A percentile compares a stretch with the other conserved stretches of the same genome.
These are phyloP conservation scores for Lonchura striata DNA, from an alignment of 2,113 vertebrate species.

Conservation along the genomic window DNA sequence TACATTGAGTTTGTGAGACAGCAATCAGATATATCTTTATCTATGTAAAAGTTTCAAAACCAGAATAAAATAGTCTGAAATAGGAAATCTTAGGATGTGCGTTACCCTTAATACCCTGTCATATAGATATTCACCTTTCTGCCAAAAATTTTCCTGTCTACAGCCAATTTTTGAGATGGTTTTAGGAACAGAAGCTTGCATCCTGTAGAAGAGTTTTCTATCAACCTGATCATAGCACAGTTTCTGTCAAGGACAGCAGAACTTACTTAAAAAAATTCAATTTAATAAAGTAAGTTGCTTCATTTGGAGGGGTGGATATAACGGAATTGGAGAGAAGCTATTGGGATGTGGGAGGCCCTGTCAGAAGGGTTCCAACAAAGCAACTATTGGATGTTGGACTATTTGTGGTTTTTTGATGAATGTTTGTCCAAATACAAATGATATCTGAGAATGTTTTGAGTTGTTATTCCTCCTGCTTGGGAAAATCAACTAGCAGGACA, in stretches of 20 bases:
- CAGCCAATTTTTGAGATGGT: neutral
- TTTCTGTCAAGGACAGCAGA: neutral
- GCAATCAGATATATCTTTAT: neutral
- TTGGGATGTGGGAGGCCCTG: neutral
- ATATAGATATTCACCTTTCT: neutral
- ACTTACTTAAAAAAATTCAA: neutral
- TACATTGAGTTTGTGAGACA: neutral
- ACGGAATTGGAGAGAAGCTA: neutral
- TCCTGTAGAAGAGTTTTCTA: neutral
- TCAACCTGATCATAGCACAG: neutral
- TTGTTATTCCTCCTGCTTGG: neutral
- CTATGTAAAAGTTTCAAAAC: neutral
- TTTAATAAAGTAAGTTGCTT: neutral
- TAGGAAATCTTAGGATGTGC: neutral
- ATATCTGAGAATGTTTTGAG: neutral
- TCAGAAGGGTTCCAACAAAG: neutral
- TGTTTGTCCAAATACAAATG: neutral
- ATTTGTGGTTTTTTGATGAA: neutral
- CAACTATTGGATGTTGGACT: neutral
- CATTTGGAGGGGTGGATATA: neutral
- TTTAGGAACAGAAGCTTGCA: neutral
- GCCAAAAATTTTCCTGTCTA: neutral
- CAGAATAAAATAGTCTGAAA: neutral
- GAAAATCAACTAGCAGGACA: neutral
- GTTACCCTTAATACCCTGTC: neutral